Evolutionary conservation across 2,797 vertebrate species (phyloP).

Genomic region (Ispidina picta): DNA sequence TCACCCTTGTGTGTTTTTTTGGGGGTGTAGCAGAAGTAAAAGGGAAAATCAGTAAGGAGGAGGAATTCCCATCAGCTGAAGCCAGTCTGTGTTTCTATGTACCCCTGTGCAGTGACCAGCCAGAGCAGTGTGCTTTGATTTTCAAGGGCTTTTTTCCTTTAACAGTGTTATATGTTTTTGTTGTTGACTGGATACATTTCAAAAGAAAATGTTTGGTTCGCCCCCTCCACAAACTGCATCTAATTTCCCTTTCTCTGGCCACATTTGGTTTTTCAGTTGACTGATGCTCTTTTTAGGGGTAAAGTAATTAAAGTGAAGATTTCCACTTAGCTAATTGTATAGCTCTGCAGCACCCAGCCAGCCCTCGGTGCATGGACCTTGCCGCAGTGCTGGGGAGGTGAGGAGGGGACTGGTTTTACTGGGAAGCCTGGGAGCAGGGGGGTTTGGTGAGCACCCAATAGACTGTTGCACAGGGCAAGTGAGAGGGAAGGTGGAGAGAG

Average conservation of each 20-base stretch:
- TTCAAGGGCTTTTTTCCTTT: neutral
- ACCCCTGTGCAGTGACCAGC: neutral
- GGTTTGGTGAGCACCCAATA: neutral
- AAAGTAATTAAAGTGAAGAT: slow-evolving; percentile 9
- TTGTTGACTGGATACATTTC: neutral
- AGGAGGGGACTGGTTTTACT: neutral
- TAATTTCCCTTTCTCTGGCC: neutral
- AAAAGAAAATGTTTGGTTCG: neutral
- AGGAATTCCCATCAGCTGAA: neutral
- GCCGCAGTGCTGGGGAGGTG: neutral
- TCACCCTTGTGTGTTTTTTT: accelerated
- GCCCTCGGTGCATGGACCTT: accelerated
- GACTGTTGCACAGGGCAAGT: accelerated
- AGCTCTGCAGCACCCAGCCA: neutral
- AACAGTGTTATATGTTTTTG: neutral
- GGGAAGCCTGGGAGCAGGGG: neutral
- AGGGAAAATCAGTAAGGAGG: neutral
- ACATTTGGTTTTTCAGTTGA: neutral
- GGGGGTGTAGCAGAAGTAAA: neutral
- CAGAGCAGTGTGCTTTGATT: neutral
- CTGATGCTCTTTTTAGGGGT: neutral
- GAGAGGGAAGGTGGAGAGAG: accelerated
- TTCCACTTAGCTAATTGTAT: neutral
- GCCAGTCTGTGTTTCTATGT: accelerated
- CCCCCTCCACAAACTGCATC: neutral